Base-by-base conservation (phyloP, 2,797 vertebrate species). In the Esox lucius region DNA sequence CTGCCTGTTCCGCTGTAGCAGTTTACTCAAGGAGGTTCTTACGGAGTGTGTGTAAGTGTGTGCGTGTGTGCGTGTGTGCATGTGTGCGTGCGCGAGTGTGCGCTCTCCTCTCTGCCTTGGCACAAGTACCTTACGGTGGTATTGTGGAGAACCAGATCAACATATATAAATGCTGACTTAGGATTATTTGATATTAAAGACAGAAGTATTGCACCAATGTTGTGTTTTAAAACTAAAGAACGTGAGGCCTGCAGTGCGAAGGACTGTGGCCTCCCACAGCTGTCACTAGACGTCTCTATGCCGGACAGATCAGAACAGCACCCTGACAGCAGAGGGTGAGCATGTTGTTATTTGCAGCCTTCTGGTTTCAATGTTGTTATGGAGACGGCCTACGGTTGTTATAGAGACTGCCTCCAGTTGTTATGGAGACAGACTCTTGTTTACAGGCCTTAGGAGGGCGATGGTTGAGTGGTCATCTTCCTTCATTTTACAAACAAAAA, bases 191-290 rank as follows among this genome's bases (percentile, higher is more conserved):
- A 93, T 93, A 93, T 87, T 89, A 87, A 80, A 88, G 82, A 88
- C 86, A 90, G 90, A 92, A 97, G 96, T 97, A 95, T 98, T 98
- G 97, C 97, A 98, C 97, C 97, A 91, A 94, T 96, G 94, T 95
- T 95, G 92, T 91, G 92, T 96, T 94, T 93, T 94, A 95, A 96
- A 96, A 96, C 95, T 96, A 97, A 97, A 97, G 96, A 97, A 95
- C 86, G 89, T 94, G 95, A 96, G 96, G 95, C 96, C 95, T 96
- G 93, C 96, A 96, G 96, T 98, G 96, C 96, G 92, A 95, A 94
- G 96, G 95, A 97, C 95, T 97, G 97, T 96, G 96, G 95, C 95
- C 95, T 95, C 95, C 94, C 95, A 95, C 96, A 97, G 97, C 97
- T 98, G 96, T 97, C 96, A 97, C 96, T 96, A 90, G 95, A 95